Evolutionary conservation across 2,113 vertebrate genomes (phyloP), one percentile per base, ranked within the genome.

Genomic region (Plecotus auritus): DNA sequence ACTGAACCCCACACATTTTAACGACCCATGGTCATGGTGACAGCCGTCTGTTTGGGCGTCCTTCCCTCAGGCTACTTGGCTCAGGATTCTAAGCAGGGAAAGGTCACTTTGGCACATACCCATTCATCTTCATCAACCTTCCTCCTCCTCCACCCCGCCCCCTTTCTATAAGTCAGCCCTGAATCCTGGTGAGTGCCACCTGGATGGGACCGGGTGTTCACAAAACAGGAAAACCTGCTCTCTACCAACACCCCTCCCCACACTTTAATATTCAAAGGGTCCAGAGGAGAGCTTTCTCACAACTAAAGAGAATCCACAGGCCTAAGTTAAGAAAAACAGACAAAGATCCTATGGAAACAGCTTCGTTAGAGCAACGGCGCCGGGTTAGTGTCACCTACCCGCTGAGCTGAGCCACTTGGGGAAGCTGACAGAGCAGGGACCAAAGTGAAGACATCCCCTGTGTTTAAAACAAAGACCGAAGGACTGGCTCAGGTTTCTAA

Each of bases 221-320:
- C 35, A 59, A 45, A 67, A 76, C 56, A 47, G 69, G 56, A 37
- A 67, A 67, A 4, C 47, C 69, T 30, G 59, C 70, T 54, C 3
- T 5, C 11, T 7, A 9, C 37, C 12, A 11, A 30, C n/a, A 13
- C 30, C 81, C 12, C 28, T n/a, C 32, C 61, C 13, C 3, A 37
- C 3, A 3, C 12, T 22, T 42, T 0, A 28, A 7, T 16, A 17
- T 30, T 2, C 5, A 30, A 30, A 61, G 49, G 28, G 30, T 20
- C 45, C 37, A 30, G 18, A 73, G 69, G 56, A 54, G 22, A 9
- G 23, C 17, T 18, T 56, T 56, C 78, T 84, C 70, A 32, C 61
- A 11, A 42, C 56, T 35, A 9, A 70, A 70, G 83, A 78, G 40
- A 87, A 49, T 42, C 51, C 49, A 47, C 35, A 28, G 76, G 26